These are phyloP conservation scores for Nannoperca australis DNA, from an alignment of 2,797 vertebrate genomes.

Conservation along the genomic window DNA sequence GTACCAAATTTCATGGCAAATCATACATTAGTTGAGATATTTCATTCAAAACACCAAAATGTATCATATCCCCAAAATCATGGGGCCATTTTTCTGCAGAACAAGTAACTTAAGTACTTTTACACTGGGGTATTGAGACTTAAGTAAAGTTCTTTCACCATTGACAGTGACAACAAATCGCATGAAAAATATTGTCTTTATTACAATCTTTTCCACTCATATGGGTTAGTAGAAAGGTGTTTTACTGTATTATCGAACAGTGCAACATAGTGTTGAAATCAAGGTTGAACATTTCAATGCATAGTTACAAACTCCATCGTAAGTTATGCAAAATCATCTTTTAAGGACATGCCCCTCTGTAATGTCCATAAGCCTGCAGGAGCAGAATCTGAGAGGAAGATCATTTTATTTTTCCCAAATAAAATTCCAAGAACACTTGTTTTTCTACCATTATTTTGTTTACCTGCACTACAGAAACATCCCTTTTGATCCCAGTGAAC, in stretches of 20 bases:
- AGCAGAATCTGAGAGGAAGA: conserved; percentile 29
- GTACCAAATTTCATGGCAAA: no score
- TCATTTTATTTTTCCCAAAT: conserved; percentile 42
- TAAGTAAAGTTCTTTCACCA: neutral
- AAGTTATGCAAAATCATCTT: conserved; percentile 38
- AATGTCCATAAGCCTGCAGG: conserved; percentile 39
- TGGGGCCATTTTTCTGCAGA: no score
- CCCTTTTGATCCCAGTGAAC: conserved; percentile 70
- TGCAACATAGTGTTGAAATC: conserved; percentile 68
- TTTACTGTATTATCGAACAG: conserved; percentile 68
- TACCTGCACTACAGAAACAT: conserved; percentile 51
- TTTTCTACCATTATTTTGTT: conserved; percentile 35
- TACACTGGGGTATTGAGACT: neutral
- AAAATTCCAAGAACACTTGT: conserved; percentile 29
- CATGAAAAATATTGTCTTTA: conserved; percentile 83
- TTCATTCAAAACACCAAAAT: no score
- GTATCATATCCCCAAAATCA: no score
- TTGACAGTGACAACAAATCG: conserved; percentile 15
- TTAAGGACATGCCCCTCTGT: conserved; percentile 20
- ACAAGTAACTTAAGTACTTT: neutral
- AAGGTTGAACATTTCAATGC: conserved; percentile 68
- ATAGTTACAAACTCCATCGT: conserved; percentile 65
- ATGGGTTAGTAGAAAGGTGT: conserved; percentile 77
- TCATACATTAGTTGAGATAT: no score
- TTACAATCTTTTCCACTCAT: conserved; percentile 78